Evolutionary conservation across 1,140 invertebrate species (phyloP), one percentile per base, ranked within the genome.

Genomic region (Mya arenaria): DNA sequence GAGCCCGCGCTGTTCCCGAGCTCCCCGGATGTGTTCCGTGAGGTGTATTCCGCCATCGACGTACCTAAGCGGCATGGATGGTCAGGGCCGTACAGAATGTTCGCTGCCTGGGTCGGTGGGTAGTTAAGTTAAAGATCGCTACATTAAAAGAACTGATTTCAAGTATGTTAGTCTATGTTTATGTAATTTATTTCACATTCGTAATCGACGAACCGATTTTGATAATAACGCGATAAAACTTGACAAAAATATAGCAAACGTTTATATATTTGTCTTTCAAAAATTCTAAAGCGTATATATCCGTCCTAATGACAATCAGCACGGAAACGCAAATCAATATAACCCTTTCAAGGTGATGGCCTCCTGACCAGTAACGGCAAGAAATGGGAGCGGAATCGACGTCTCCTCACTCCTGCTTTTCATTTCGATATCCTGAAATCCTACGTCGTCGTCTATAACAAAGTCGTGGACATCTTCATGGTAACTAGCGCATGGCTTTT

Each of bases 371-470:
- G 94, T 74, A 94, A 94, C 77, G 96, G 96, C 52, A 91, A 92
- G n/a, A 96, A 96, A 91, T 98, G 97, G 97, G 94, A 95, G 58
- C 87, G 92, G 0, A 93, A 96, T 15, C 94, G 97, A 73, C 97
- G 97, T 92, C 94, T 98, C 84, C 96, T 98, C 6, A 98, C 97
- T 1, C 97, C 97, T 17, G 95, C 97, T 0, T 98, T 98, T 91
- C 97, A 97, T 91, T 97, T 97, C 86, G 95, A 95, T 73, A 97
- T 98, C 62, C 93, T 98, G 44, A 96, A 97, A 82, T 95, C 96
- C 79, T 98, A 98, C 88, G 88, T 97, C 3, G 95, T 95, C 32
- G 94, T 97, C 1, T 97, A 98, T 89, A 95, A 96, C 81, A 95
- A 96, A 83, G 72, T 69, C 15, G 63, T 62, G 1, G 77, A 85